Evolutionary conservation across 2,888 invertebrate genomes (phyloP), one percentile per base, ranked within the genome.

Genomic region (Calephelis perditalis): DNA sequence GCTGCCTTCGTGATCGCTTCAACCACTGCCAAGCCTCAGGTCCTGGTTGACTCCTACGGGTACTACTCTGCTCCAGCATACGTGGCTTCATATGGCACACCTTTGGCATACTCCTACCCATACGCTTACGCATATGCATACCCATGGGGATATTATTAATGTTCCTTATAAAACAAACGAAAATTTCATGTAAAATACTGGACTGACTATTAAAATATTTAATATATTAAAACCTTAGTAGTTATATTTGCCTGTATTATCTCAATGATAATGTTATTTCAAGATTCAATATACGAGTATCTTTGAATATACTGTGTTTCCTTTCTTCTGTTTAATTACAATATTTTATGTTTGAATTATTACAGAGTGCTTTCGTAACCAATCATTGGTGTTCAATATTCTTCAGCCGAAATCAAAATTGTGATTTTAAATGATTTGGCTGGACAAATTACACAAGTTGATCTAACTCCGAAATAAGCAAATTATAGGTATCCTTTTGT

Each of bases 71-170:
- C 83, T 0, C 78, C 81, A 3, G 73, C 76, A 37, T 89, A 88
- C 74, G 80, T 82, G 35, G 73, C 78, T 10, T 70, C 83, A 15
- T 86, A 86, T 74, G 79, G 81, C 66, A 68, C 82, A 0, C 82
- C 85, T 1, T 68, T 82, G 0, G 73, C 85, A 0, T 89, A 90
- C 70, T 74, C 85, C 11, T 86, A 87, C 69, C 84, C 88, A 2
- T 87, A 87, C 68, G 81, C 85, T 12, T 88, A 88, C 70, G 74
- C 85, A 0, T 89, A 88, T 65, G 73, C 82, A 0, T 89, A 89
- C 67, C 87, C 89, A 0, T 72, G 78, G 56, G 76, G 79, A 2
- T 87, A 85, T 64, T 81, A 80, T 63, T 82, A 80, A 46, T 8
- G 35, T 15, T 35, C 47, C 36, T 46, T 45, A 9, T 36, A 37